Base-by-base conservation (phyloP, 1,140 invertebrate genomes). In the Trachelipus rathkii region DNA sequence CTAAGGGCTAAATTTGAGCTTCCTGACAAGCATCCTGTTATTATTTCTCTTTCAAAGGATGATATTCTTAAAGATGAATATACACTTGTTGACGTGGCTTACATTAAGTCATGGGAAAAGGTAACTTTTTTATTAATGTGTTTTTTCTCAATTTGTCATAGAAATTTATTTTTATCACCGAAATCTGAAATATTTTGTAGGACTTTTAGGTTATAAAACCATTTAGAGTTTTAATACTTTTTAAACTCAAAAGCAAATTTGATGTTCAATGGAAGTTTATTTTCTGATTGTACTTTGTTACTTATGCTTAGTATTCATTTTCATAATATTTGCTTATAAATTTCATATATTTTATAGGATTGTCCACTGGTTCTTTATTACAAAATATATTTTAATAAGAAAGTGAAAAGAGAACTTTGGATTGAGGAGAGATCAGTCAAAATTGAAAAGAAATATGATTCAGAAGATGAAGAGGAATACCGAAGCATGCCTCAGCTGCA, bases 41-140 rank as follows among this genome's bases (percentile, higher is more conserved):
- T 80, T 13, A 72, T 80, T 19, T 68, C 77, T 1, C 19, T 24
- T 46, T 46, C 77, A 43, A 71, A 50, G 0, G 74, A 78, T 6
- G 79, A 80, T 23, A 74, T 74, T 11, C 76, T 80, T 6, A 44
- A 73, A 15, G 87, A 89, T 74, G 87, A 87, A 79, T 89, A 90
- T 79, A 90, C 91, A 3, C 84, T 93, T 7, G 91, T 94, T 88
- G 92, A 94, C 84, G 85, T 93, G 24, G 91, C 92, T 76, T 93
- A 93, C 83, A 92, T 92, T 81, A 92, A 92, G 85, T 88, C 89
- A 72, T 93, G 92, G 91, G 89, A 87, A 85, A 87, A 90, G 86
- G 92, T 93, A 87, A n/a, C 6, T 33, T 3, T 33, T 33, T 33
- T 33, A 33, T 6, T 6, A 33, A 33, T 33, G 6, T 1, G 1